These are phyloP conservation scores for Percina caprodes DNA, from an alignment of 2,113 vertebrate species.

Conservation along the genomic window DNA sequence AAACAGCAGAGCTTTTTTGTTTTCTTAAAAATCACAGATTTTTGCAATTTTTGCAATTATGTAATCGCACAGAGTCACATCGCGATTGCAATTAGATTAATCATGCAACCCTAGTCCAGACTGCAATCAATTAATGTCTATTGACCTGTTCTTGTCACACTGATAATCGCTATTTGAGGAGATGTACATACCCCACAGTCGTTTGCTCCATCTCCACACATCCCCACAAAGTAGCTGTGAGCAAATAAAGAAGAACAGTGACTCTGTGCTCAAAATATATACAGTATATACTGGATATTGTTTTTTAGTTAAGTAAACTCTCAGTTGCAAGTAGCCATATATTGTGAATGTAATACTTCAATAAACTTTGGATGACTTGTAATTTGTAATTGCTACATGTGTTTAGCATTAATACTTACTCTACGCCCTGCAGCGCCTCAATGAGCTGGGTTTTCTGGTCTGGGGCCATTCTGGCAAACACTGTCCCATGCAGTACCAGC, in stretches of 20 bases:
- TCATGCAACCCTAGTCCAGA: constrained; percentile 57
- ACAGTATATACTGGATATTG: no score
- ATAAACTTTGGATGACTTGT: neutral
- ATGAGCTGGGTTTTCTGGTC: constrained; percentile 98
- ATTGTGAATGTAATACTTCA: neutral
- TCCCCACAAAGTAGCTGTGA: constrained; percentile 95
- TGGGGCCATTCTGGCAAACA: constrained; percentile 98
- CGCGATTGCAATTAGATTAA: no score
- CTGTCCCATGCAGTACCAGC: constrained; percentile 94
- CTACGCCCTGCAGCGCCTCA: constrained; percentile 94
- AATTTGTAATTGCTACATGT: neutral
- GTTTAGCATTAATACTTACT: constrained; percentile 86
- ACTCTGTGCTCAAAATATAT: constrained; percentile 5
- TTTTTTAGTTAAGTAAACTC: no score
- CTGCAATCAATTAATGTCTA: neutral
- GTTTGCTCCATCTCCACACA: constrained; percentile 98
- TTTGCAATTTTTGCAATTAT: no score
- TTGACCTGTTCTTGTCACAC: neutral
- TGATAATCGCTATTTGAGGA: neutral
- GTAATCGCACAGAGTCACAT: no score
- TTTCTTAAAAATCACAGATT: no score
- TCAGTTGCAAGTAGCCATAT: neutral
- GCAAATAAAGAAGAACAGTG: constrained; percentile 51
- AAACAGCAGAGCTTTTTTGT: no score
- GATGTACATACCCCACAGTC: constrained; percentile 94